Base-by-base conservation (phyloP, 2,888 invertebrate genomes). In the Argyresthia goedartella region DNA sequence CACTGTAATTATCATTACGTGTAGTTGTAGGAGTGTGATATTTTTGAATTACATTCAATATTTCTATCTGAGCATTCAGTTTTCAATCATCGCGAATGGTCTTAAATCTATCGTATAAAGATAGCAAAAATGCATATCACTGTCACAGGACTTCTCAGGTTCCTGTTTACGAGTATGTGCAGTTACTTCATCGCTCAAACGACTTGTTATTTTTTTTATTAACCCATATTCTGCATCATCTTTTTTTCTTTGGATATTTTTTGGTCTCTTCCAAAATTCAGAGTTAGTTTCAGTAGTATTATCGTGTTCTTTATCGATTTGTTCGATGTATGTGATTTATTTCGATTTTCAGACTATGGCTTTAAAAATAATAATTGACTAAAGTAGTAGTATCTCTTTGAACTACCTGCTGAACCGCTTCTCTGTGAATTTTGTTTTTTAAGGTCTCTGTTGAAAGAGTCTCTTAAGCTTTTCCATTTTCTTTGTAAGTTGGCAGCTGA, bases 51-150 rank as follows among this genome's bases (percentile, higher is more conserved):
- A 57, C 57, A 53, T 55, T 57, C 55, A 57, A 58, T 56, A 59
- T 58, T n/a, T n/a, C n/a, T n/a, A 59, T 59, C 52, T 58, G 56
- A 58, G 55, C 55, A 56, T 59, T 59, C 55, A 58, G 55, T 58
- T 58, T 58, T 57, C 50, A 57, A 57, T 58, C 58, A 58, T 54
- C 56, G 52, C 53, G 55, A 54, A 59, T 59, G 51, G 49, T 57
- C 4, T 54, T 54, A 43, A 43, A 43, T 43, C 43, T 43, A 43
- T 43, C 43, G 43, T 56, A 56, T 56, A 59, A 59, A 60, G 57
- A 60, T 58, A 59, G 58, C 53, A 59, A 60, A 57, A 60, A 58
- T 58, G 56, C 56, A 55, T 56, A 58, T 56, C 57, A 56, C 57
- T 56, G 53, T 56, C 57, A 56, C 43, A 43, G 56, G 56, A 55